Conservation (phyloP, 2,888 invertebrate genomes). For the Cheilosia vernalis region DNA sequence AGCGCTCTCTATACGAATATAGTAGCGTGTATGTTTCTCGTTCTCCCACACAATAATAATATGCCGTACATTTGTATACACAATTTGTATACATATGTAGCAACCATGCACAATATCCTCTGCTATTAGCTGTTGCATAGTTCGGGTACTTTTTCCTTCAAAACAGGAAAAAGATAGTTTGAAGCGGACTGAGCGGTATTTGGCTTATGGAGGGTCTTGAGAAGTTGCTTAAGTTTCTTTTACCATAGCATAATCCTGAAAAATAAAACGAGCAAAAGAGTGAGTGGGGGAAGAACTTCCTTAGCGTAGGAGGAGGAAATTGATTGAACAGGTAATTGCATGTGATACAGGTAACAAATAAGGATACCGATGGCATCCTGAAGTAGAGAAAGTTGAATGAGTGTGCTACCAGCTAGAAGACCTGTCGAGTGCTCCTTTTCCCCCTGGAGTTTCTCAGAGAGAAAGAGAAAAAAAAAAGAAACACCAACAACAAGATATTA, state of each 20-base stretch:
- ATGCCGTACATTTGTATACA: background rate
- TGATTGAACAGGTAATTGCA: constrained; percentile 75
- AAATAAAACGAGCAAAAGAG: constrained; percentile 13
- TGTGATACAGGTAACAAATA: constrained; percentile 75
- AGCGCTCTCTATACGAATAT: constrained; percentile 9
- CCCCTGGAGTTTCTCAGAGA: background rate
- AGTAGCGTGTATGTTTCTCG: background rate
- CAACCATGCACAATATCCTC: constrained; percentile 13
- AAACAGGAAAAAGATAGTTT: constrained; percentile 65
- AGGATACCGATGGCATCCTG: constrained; percentile 74
- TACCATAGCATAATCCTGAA: constrained; percentile 48
- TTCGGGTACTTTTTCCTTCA: constrained; percentile 18
- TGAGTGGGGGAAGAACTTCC: constrained; percentile 37
- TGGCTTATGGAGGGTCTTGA: constrained; percentile 43
- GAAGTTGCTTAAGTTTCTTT: constrained; percentile 57
- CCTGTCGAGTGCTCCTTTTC: background rate
- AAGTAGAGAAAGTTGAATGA: constrained; percentile 68
- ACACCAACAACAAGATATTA: constrained; percentile 44
- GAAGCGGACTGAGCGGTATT: background rate
- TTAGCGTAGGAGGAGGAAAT: constrained; percentile 61
- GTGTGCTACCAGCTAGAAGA: constrained; percentile 38
- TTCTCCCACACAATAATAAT: background rate
- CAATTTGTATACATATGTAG: background rate
- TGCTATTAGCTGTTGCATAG: constrained; percentile 9
- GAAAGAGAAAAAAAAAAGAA: background rate